Percentiles rank a stretch among this genome's conserved stretches.
These are phyloP conservation scores for Fragum sueziense DNA, from an alignment of 2,888 invertebrate species.

Conservation along the genomic window DNA sequence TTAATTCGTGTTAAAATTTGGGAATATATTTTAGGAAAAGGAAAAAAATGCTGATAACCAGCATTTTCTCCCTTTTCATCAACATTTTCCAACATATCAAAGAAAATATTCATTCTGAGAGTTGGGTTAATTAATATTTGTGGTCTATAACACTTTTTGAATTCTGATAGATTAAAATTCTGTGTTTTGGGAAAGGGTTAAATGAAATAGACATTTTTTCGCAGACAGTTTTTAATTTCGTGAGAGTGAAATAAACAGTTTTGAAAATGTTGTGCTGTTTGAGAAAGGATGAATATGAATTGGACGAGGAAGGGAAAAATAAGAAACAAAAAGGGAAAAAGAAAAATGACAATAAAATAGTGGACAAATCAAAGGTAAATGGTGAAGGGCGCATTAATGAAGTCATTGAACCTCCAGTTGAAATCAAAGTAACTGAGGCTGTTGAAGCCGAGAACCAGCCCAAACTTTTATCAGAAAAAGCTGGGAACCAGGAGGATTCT, in stretches of 20 bases:
- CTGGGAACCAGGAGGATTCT: constrained; percentile 34
- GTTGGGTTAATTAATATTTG: too few species aligned
- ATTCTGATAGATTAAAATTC: too few species aligned
- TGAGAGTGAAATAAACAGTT: not conserved
- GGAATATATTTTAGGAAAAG: too few species aligned
- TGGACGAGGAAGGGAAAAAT: constrained; percentile 12
- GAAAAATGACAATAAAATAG: constrained; percentile 1
- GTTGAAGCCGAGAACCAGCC: constrained; percentile 22
- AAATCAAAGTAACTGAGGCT: constrained; percentile 43
- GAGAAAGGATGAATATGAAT: constrained; percentile 26
- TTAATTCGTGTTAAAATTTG: too few species aligned
- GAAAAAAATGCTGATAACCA: too few species aligned
- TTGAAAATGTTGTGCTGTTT: constrained; percentile 55
- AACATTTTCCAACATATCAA: too few species aligned
- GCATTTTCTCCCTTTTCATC: too few species aligned
- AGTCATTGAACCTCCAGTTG: constrained; percentile 29
- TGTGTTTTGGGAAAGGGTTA: too few species aligned
- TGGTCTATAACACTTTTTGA: too few species aligned
- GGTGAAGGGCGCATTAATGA: not conserved
- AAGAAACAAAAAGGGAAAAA: constrained; percentile 12
- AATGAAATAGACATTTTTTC: too few species aligned
- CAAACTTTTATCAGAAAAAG: not conserved
- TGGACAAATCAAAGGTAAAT: not conserved
- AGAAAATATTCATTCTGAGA: too few species aligned
- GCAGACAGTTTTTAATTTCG: too few species aligned